A percentile compares a stretch with the other conserved stretches of the same genome.
Conservation (phyloP, 1,140 invertebrate genomes). For the Polypedilum pembai region DNA sequence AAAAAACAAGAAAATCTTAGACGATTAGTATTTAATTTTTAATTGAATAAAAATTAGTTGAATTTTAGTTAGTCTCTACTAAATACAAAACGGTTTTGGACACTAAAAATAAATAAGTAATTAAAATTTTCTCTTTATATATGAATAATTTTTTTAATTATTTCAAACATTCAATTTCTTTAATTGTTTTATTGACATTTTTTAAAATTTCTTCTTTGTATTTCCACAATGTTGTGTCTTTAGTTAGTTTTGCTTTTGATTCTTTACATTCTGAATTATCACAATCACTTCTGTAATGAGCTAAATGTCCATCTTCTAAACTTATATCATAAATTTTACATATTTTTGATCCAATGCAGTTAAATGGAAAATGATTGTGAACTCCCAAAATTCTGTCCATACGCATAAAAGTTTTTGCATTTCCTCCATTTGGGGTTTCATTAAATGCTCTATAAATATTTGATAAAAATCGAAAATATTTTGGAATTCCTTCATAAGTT, state of each 20-base stretch:
- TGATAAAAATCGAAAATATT: slow-evolving; percentile 42
- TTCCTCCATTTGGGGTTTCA: slow-evolving; percentile 62
- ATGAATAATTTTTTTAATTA: no score
- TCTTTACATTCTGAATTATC: slow-evolving; percentile 33
- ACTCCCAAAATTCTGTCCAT: slow-evolving; percentile 58
- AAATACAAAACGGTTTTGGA: no score
- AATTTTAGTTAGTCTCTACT: no score
- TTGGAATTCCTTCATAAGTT: background rate
- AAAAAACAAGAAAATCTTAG: no score
- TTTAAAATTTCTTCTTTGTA: background rate
- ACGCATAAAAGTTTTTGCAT: slow-evolving; percentile 66
- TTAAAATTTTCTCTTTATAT: no score
- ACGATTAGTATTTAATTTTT: no score
- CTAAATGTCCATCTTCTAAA: slow-evolving; percentile 57
- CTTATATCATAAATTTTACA: slow-evolving; percentile 60
- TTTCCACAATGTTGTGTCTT: background rate
- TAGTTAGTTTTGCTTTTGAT: background rate
- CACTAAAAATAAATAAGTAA: no score
- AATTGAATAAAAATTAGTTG: no score
- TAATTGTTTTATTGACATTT: background rate
- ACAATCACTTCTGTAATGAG: slow-evolving; percentile 65
- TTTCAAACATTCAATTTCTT: background rate
- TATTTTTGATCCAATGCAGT: slow-evolving; percentile 52
- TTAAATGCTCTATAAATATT: slow-evolving; percentile 61
- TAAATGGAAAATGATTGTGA: slow-evolving; percentile 64